phyloP scores from a whole-genome alignment of 2,888 invertebrate genomes.

The Portevinia maculata region DNA sequence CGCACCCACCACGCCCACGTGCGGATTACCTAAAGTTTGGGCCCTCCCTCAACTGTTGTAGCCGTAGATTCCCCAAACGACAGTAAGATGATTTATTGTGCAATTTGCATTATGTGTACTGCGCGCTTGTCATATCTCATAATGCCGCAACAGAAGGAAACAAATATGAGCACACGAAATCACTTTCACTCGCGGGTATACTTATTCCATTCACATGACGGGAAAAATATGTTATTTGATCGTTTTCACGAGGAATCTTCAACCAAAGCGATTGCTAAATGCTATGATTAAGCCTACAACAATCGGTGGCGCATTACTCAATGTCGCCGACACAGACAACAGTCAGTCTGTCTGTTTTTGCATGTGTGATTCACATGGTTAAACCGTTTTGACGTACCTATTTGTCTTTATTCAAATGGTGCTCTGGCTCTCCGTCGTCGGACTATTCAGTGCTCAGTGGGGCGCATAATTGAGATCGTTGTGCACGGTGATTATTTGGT shows the following conservation, averaged over 20 bases:
- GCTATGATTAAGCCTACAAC: constrained; percentile 46
- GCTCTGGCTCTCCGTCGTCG: not conserved
- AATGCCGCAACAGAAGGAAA: constrained; percentile 22
- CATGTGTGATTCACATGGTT: constrained; percentile 22
- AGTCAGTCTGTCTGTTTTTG: constrained; percentile 10
- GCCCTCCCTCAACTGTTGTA: too few species aligned
- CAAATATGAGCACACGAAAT: constrained; percentile 12
- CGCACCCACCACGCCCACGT: constrained; percentile 29
- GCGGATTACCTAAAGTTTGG: not conserved
- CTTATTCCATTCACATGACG: constrained; percentile 59
- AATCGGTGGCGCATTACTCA: constrained; percentile 39
- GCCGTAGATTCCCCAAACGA: not conserved
- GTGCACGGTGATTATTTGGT: constrained; percentile 25
- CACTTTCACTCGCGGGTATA: constrained; percentile 52
- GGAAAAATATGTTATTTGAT: constrained; percentile 51
- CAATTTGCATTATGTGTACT: constrained; percentile 17
- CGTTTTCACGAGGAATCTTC: constrained; percentile 21
- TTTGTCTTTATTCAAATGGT: too few species aligned
- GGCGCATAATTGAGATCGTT: constrained; percentile 48
- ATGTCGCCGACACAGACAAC: constrained; percentile 15
- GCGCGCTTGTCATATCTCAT: not conserved
- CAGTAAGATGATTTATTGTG: constrained; percentile 28
- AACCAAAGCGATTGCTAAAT: constrained; percentile 10
- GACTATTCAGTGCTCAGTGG: constrained; percentile 25
- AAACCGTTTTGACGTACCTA: not conserved